These are phyloP conservation scores for Jordanella pulchra DNA, from an alignment of 2,797 vertebrate genomes.

Conservation along the genomic window DNA sequence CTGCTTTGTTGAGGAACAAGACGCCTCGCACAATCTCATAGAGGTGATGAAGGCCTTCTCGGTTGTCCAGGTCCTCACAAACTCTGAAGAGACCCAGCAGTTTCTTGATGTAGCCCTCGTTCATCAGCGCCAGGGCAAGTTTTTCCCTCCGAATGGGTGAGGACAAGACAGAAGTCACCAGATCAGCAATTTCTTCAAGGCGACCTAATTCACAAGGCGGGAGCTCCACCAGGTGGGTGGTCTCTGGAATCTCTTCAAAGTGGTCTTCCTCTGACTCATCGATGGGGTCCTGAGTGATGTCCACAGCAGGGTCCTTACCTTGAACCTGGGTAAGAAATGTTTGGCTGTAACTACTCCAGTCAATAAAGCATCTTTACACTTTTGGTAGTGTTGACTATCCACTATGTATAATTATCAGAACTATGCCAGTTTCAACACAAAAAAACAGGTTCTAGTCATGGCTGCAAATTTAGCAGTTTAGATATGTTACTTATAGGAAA, in stretches of 20 bases:
- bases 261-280: conserved; percentile 98
- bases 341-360: background rate
- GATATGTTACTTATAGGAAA: background rate
- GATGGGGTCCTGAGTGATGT: conserved; percentile 97
- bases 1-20: conserved; percentile 98
- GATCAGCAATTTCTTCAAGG: conserved; percentile 97
- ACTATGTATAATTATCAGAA: background rate
- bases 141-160: conserved; percentile 98
- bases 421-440: background rate
- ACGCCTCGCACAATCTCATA: conserved; percentile 97
- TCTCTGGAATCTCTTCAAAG: conserved; percentile 97
- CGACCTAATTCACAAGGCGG: conserved; percentile 91
- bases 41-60: conserved; percentile 95
- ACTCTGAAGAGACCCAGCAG: conserved; percentile 95
- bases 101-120: conserved; percentile 97
- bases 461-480: background rate
- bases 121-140: conserved; percentile 94
- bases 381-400: background rate
- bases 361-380: background rate
- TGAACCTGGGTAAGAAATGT: conserved; percentile 84
- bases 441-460: background rate
- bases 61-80: conserved; percentile 95
- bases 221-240: conserved; percentile 93
- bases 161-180: conserved; percentile 96
- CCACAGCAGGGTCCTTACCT: conserved; percentile 96